Conservation (phyloP, 2,888 invertebrate species). For the Drosophila bunnanda region DNA sequence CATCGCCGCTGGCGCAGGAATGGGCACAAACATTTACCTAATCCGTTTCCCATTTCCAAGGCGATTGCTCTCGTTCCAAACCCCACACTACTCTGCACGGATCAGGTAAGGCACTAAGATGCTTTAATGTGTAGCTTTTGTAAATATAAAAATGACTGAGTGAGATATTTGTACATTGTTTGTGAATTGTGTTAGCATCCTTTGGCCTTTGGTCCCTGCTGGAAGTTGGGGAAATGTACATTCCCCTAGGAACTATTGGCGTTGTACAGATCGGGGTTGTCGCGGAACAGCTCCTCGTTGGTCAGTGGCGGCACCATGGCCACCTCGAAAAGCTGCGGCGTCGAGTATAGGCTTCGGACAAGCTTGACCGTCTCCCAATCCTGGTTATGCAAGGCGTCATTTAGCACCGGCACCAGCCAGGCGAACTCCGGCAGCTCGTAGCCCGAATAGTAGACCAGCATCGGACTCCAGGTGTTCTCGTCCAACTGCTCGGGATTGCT, state of each 20-base stretch:
- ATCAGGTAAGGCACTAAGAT: neutral
- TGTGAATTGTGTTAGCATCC: neutral
- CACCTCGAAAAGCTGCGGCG: conserved; percentile 96
- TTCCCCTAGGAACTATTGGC: too few relatives aligned
- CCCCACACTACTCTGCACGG: conserved; percentile 6
- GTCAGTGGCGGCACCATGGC: conserved; percentile 90
- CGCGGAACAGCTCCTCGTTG: conserved; percentile 79
- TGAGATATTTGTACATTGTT: neutral
- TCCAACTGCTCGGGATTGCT: conserved; percentile 77
- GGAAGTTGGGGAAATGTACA: too few relatives aligned
- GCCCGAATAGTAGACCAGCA: conserved; percentile 92
- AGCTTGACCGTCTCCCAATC: conserved; percentile 91
- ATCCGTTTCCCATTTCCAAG: conserved; percentile 71
- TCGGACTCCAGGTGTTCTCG: conserved; percentile 88
- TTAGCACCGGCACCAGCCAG: conserved; percentile 89
- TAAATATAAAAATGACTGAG: too few relatives aligned
- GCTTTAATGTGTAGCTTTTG: neutral
- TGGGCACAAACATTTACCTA: conserved; percentile 77
- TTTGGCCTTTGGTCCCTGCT: conserved; percentile 15
- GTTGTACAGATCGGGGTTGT: conserved; percentile 54
- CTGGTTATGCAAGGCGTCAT: conserved; percentile 91
- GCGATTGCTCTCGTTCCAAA: conserved; percentile 61
- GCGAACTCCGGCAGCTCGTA: conserved; percentile 91
- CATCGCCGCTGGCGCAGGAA: conserved; percentile 50
- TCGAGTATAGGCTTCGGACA: conserved; percentile 96